Evolutionary conservation across 1,140 invertebrate species (phyloP).

Genomic region (Camponotus pennsylvanicus): DNA sequence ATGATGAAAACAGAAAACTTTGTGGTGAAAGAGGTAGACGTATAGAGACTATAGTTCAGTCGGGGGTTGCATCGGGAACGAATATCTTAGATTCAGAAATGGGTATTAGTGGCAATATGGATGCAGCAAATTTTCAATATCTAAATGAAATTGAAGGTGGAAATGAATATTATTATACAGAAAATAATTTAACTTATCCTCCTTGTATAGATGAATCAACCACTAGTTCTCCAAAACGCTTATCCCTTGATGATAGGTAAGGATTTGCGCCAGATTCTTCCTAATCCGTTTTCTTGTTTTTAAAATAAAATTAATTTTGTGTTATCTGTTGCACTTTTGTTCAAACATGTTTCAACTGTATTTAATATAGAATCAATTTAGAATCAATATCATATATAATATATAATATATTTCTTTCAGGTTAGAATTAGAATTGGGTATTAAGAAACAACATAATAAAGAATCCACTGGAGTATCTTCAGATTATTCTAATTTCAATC

Average conservation of each 20-base stretch:
- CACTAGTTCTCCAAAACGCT: constrained; percentile 82
- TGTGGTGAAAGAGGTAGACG: constrained; percentile 78
- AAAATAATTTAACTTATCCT: constrained; percentile 84
- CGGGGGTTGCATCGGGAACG: constrained; percentile 70
- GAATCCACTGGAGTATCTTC: constrained; percentile 51
- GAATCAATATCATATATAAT: no score
- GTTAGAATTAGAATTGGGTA: constrained; percentile 83
- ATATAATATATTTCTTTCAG: constrained; percentile 66
- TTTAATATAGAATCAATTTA: no score
- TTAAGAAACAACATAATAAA: constrained; percentile 80
- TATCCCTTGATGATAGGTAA: constrained; percentile 85
- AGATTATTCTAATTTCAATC: constrained; percentile 68
- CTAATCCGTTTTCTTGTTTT: not conserved
- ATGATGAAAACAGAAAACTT: constrained; percentile 56
- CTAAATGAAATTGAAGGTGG: constrained; percentile 73
- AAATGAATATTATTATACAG: constrained; percentile 83
- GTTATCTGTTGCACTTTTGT: not conserved
- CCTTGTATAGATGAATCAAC: constrained; percentile 81
- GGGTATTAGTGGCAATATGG: constrained; percentile 66
- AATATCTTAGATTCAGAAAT: constrained; percentile 75
- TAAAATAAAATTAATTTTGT: not conserved
- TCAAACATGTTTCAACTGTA: not conserved
- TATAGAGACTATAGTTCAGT: constrained; percentile 84
- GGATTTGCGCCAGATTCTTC: not conserved
- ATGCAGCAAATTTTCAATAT: constrained; percentile 77